A percentile compares a stretch with the other conserved stretches of the same genome.
phyloP scores from a whole-genome alignment of 1,140 invertebrate genomes.

The Drosophila simulans region DNA sequence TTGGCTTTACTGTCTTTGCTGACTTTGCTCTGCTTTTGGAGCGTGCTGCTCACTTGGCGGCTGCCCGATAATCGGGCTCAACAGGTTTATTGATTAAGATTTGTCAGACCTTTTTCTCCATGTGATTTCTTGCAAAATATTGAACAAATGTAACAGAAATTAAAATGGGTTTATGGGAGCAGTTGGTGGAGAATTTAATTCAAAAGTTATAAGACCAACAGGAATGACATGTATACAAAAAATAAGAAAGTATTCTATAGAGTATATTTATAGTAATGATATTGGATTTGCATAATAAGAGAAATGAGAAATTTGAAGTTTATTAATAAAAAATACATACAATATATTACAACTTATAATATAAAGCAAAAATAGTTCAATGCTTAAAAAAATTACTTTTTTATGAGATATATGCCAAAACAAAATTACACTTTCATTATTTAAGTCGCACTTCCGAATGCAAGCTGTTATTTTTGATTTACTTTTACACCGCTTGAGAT shows the following conservation, averaged over 20 bases:
- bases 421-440: constrained; percentile 8
- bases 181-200: constrained; percentile 1
- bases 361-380: too few species aligned
- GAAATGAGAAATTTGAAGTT: too few species aligned
- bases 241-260: too few species aligned
- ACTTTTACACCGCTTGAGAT: constrained; percentile 7
- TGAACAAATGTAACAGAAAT: constrained; percentile 43
- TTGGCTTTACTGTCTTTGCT: constrained; percentile 31
- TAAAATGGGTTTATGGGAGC: constrained; percentile 16
- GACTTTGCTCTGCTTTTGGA: constrained; percentile 37
- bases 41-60: constrained; percentile 16
- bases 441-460: constrained; percentile 7
- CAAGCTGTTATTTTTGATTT: constrained; percentile 12
- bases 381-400: too few species aligned
- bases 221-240: too few species aligned
- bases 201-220: too few species aligned
- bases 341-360: too few species aligned
- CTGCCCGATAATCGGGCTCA: constrained; percentile 54
- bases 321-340: too few species aligned
- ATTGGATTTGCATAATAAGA: too few species aligned
- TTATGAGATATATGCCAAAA: too few species aligned
- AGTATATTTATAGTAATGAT: too few species aligned
- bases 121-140: constrained; percentile 62
- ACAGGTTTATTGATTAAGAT: constrained; percentile 69
- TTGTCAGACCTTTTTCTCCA: constrained; percentile 38